phyloP scores from a whole-genome alignment of 2,888 invertebrate species.

The Drosophila nr. medialis region DNA sequence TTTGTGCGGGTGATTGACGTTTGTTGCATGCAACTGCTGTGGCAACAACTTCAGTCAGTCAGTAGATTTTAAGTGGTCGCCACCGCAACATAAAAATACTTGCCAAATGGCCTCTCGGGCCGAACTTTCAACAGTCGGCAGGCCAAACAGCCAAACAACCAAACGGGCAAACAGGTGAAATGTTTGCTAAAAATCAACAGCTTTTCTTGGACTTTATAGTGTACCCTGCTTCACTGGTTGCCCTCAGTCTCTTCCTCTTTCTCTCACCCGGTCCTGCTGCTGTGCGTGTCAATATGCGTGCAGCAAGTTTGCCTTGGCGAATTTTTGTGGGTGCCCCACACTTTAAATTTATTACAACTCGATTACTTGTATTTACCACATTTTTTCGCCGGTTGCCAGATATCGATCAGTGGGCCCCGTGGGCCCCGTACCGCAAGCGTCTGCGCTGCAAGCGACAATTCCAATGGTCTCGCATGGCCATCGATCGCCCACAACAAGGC shows the following conservation, averaged over 20 bases:
- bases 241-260: not conserved
- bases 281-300: conserved; percentile 80
- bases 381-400: conserved; percentile 66
- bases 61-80: conserved; percentile 75
- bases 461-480: conserved; percentile 49
- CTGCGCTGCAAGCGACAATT: conserved; percentile 20
- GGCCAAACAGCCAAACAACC: conserved; percentile 24
- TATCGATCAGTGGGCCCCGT: conserved; percentile 69
- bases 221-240: conserved; percentile 9
- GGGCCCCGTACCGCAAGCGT: conserved; percentile 28
- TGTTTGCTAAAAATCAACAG: conserved; percentile 76
- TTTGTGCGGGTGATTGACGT: conserved; percentile 80
- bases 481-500: conserved; percentile 65
- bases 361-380: conserved; percentile 81
- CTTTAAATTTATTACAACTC: conserved; percentile 80
- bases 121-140: conserved; percentile 60
- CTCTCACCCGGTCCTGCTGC: conserved; percentile 18
- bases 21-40: conserved; percentile 73
- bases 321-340: conserved; percentile 76
- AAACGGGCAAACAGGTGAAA: conserved; percentile 70
- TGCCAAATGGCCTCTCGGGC: conserved; percentile 67
- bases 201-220: conserved; percentile 68
- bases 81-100: conserved; percentile 70
- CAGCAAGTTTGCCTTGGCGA: conserved; percentile 68
- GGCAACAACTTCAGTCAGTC: conserved; percentile 69